A percentile compares a stretch with the other conserved stretches of the same genome.
These are phyloP conservation scores for Athalia rosae DNA, from an alignment of 2,888 invertebrate species.

Conservation along the genomic window DNA sequence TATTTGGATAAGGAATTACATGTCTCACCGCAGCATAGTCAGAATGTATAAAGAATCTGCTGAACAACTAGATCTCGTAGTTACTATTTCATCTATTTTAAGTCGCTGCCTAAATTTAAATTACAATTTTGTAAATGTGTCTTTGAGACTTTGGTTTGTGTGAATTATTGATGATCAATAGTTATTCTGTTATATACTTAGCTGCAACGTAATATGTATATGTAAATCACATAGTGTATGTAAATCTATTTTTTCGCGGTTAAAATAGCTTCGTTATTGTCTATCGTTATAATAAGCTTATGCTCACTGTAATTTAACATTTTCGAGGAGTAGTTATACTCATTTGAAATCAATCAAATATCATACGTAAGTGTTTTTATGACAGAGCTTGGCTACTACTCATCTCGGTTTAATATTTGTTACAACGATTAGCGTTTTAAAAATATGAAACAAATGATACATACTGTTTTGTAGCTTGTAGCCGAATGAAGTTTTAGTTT, in stretches of 20 bases:
- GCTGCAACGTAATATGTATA: background rate
- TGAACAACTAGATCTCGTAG: background rate
- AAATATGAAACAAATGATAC: too few species aligned
- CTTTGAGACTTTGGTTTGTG: background rate
- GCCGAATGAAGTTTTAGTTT: too few species aligned
- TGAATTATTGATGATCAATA: too few species aligned
- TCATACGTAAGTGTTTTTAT: background rate
- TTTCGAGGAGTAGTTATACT: background rate
- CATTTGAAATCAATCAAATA: conserved; percentile 3
- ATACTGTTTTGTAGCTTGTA: too few species aligned
- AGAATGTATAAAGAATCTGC: background rate
- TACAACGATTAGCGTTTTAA: too few species aligned
- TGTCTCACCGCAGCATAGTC: too few species aligned
- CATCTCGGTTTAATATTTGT: too few species aligned
- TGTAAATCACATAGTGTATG: background rate
- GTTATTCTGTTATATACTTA: background rate
- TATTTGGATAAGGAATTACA: background rate
- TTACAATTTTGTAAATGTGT: background rate
- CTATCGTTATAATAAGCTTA: conserved; percentile 8
- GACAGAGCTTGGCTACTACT: too few species aligned
- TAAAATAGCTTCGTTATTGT: background rate
- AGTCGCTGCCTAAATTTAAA: background rate
- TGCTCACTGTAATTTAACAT: conserved; percentile 13
- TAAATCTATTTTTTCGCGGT: background rate
- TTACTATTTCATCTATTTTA: background rate